Base-by-base conservation (phyloP, 2,888 invertebrate genomes). In the Choreutis nemorana region DNA sequence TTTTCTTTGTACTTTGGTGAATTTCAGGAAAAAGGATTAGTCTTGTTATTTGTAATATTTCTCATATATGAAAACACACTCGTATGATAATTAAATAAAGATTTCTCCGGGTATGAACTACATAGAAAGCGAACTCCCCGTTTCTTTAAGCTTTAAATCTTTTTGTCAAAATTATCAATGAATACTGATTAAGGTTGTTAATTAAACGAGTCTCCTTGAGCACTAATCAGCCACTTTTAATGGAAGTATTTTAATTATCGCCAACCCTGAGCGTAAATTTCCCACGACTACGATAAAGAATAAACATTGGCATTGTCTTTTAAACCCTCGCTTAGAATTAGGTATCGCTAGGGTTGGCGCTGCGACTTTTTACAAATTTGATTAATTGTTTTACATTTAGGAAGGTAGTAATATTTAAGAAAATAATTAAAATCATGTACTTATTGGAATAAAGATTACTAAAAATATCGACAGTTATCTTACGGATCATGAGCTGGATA, bases 241-340 rank as follows among this genome's bases (percentile, higher is more conserved):
- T 64, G 60, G 53, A 56, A 70, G 72, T 70, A 72, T 75, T 77
- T 73, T 75, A 77, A 78, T 78, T 78, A 77, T 65, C 63, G 42
- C 55, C 51, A 45, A 44, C 51, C 55, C 52, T 41, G 50, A 45
- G 57, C 65, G 71, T 73, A 72, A 73, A 77, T 78, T 78, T 77
- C 78, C 78, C 78, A 78, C 77, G 75, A 63, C 77, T 77, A 56
- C 68, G 71, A 78, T 78, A 78, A 78, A 78, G 78, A 78, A 78
- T 77, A 78, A 75, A 77, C 75, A 72, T 64, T 46, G 59, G 55
- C 64, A 58, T 65, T 67, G 71, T 72, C 71, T 77, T n/a, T n/a
- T 70, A 63, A 65, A 52, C 62, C 62, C 51, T 55, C 55, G 48
- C 59, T 58, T 68, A 75, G 75, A 73, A 62, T 66, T 67, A 71